These are phyloP conservation scores for Cheilinus undulatus DNA, from an alignment of 2,113 vertebrate species.

Conservation along the genomic window DNA sequence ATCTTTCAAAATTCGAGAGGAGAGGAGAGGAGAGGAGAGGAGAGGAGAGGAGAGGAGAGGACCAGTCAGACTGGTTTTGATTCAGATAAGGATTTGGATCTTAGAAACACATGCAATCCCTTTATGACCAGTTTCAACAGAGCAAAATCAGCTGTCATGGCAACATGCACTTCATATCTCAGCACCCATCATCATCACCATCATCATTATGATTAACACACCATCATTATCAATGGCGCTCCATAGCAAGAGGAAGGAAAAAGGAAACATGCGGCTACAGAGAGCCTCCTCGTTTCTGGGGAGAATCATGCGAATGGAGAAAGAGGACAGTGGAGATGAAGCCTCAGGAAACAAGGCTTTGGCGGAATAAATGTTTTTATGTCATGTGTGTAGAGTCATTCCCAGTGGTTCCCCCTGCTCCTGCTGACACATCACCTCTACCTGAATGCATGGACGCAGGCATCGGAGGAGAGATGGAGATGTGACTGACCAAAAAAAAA, in stretches of 20 bases:
- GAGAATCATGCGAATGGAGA: slow-evolving; percentile 69
- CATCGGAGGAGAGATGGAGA: slow-evolving; percentile 53
- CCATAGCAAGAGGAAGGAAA: slow-evolving; percentile 30
- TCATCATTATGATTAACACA: slow-evolving; percentile 51
- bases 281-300: slow-evolving; percentile 25
- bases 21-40: slow-evolving; percentile 19
- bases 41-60: slow-evolving; percentile 18
- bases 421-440: slow-evolving; percentile 68
- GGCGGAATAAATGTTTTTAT: slow-evolving; percentile 58
- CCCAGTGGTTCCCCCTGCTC: slow-evolving; percentile 42
- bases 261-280: slow-evolving; percentile 66
- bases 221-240: slow-evolving; percentile 52
- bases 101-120: slow-evolving; percentile 58
- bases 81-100: slow-evolving; percentile 19
- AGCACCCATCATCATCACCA: slow-evolving; percentile 58
- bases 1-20: no score
- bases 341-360: slow-evolving; percentile 59
- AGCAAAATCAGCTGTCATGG: slow-evolving; percentile 69
- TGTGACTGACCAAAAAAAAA: slow-evolving; percentile 43
- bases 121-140: slow-evolving; percentile 50
- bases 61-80: no score
- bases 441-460: slow-evolving; percentile 75
- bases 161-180: slow-evolving; percentile 72
- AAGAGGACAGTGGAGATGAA: slow-evolving; percentile 63
- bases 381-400: slow-evolving; percentile 68